Conservation (phyloP, 2,113 vertebrate genomes). For the Lepus timidus region DNA sequence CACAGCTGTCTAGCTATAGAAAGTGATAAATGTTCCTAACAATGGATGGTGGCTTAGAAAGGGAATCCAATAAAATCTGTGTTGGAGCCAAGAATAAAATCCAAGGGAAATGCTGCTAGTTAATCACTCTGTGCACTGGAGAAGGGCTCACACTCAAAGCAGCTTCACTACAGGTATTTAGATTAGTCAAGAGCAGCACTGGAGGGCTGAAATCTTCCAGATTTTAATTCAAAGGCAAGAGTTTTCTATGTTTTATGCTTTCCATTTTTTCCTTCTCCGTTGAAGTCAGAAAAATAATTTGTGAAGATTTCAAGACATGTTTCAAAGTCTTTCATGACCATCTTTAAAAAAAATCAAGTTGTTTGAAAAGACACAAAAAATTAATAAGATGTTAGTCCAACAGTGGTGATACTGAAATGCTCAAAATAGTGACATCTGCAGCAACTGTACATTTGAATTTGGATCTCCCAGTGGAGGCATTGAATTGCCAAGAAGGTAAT, state of each 20-base stretch:
- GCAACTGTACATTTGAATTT: background rate
- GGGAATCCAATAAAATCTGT: conserved; percentile 60
- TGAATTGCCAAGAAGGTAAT: background rate
- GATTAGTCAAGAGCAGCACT: background rate
- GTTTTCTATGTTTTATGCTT: background rate
- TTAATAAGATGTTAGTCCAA: background rate
- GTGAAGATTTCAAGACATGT: background rate
- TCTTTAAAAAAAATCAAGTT: background rate
- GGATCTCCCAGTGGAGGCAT: background rate
- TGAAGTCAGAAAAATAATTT: conserved; percentile 37
- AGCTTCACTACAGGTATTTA: background rate
- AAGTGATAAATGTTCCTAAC: background rate
- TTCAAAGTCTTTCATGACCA: background rate
- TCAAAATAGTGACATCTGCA: background rate
- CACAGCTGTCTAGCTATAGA: conserved; percentile 39
- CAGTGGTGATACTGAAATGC: background rate
- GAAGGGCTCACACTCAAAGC: conserved; percentile 16
- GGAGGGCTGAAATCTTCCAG: background rate
- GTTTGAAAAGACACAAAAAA: background rate
- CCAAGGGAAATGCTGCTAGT: conserved; percentile 48
- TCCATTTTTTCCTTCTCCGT: background rate
- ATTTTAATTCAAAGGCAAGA: conserved; percentile 29
- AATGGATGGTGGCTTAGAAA: conserved; percentile 15
- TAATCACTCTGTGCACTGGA: conserved; percentile 13
- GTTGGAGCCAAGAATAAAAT: conserved; percentile 56